phyloP scores from a whole-genome alignment of 2,797 vertebrate species.

The Scyliorhinus canicula region DNA sequence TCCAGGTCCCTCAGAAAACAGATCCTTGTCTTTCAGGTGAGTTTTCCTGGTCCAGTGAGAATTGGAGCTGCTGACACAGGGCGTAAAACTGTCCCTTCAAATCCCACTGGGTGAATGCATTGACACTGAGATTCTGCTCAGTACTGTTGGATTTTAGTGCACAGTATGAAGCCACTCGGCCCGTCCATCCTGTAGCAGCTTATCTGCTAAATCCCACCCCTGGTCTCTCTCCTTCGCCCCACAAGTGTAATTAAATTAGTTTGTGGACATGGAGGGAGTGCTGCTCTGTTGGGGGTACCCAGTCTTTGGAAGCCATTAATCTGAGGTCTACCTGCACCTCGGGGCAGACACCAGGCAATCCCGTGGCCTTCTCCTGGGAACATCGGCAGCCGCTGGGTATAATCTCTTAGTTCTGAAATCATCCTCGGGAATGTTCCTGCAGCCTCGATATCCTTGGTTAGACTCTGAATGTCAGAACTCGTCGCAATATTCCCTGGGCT shows the following conservation, averaged over 20 bases:
- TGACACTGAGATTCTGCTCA: not conserved
- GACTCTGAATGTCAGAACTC: not conserved
- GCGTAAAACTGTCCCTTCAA: not conserved
- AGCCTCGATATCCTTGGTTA: too few species aligned
- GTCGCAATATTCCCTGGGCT: not conserved
- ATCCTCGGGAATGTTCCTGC: not conserved
- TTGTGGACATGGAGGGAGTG: not conserved
- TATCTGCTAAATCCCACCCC: not conserved
- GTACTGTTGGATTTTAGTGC: not conserved
- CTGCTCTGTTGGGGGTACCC: not conserved
- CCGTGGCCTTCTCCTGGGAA: too few species aligned
- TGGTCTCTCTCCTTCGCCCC: not conserved
- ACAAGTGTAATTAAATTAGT: too few species aligned
- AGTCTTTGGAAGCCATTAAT: not conserved
- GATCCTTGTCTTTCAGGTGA: conserved; percentile 70
- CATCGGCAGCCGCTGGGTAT: too few species aligned
- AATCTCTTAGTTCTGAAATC: not conserved
- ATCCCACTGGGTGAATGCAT: not conserved
- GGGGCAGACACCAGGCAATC: too few species aligned
- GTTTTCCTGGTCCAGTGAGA: not conserved
- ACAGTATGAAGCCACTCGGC: not conserved
- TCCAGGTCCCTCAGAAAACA: conserved; percentile 68
- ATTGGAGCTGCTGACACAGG: not conserved
- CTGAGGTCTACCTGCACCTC: not conserved
- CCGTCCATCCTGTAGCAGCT: not conserved